Evolutionary conservation across 2,113 vertebrate genomes (phyloP), one percentile per base, ranked within the genome.

Genomic region (Piaya cayana): DNA sequence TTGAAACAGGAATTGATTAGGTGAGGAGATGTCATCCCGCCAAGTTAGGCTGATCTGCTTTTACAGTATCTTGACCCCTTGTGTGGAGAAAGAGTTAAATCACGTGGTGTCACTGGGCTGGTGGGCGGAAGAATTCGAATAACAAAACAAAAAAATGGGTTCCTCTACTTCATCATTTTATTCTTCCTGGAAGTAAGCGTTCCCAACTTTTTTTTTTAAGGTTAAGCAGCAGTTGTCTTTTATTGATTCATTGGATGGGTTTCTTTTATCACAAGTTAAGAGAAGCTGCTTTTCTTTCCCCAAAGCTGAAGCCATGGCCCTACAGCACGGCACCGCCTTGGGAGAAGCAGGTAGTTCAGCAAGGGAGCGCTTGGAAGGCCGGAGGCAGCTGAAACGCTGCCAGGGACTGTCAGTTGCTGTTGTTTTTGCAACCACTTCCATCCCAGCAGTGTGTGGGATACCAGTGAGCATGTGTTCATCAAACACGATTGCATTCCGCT

Each of bases 221-320:
- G 16, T 77, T 36, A 19, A 45, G 23, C 11, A 78, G 59, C 22
- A 77, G 34, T 10, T 83, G 3, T 15, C 14, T 59, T 75, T 34
- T 12, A 19, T 22, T 49, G 23, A 4, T 58, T 63, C 0, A 7
- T 37, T 72, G 14, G 4, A 15, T 20, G 3, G 37, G 15, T 0
- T 5, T 42, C 55, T 49, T 37, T 23, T 2, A 23, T 26, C 7
- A 16, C 12, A 47, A 58, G 8, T 9, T 32, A n/a, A 37, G 39
- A 30, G 62, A 37, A 69, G 36, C n/a, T 59, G 36, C 34, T 30
- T 55, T 65, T 58, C 12, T 22, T 25, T 22, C 32, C 60, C 65
- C 36, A 11, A 9, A 45, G 17, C 45, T 3, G 6, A 29, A 60
- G 19, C 34, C 12, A 0, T 47, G n/a, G 19, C 22, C 16, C 42